phyloP scores from a whole-genome alignment of 2,113 vertebrate species.

The Casuarius casuarius region DNA sequence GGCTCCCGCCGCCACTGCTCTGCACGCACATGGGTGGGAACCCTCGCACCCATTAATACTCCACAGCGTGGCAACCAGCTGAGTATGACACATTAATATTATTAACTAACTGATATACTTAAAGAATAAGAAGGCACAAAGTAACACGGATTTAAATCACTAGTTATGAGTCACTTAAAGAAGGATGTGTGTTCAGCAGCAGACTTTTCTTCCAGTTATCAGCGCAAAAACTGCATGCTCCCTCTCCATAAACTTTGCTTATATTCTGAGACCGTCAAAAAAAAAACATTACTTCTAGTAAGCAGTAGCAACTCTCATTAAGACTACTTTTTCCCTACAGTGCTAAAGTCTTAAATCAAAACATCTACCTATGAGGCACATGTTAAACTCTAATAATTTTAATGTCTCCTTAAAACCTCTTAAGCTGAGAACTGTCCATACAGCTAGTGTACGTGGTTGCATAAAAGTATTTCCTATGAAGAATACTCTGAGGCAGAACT shows the following conservation, averaged over 20 bases:
- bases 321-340: neutral
- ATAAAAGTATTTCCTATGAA: neutral
- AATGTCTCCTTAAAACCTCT: neutral
- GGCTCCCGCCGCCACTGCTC: fast-evolving
- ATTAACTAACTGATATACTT: neutral
- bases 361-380: neutral
- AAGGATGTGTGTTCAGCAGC: neutral
- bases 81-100: neutral
- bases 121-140: neutral
- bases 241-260: neutral
- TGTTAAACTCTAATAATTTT: neutral
- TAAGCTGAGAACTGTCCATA: neutral
- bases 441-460: fast-evolving
- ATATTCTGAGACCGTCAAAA: neutral
- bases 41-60: fast-evolving
- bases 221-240: neutral
- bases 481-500: neutral
- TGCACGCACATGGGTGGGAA: neutral
- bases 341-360: neutral
- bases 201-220: neutral
- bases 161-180: neutral
- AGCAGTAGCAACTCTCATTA: neutral
- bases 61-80: neutral
- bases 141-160: neutral
- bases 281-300: neutral